These are phyloP conservation scores for Triplophysa tibetana DNA, from an alignment of 2,113 vertebrate species.

Conservation along the genomic window DNA sequence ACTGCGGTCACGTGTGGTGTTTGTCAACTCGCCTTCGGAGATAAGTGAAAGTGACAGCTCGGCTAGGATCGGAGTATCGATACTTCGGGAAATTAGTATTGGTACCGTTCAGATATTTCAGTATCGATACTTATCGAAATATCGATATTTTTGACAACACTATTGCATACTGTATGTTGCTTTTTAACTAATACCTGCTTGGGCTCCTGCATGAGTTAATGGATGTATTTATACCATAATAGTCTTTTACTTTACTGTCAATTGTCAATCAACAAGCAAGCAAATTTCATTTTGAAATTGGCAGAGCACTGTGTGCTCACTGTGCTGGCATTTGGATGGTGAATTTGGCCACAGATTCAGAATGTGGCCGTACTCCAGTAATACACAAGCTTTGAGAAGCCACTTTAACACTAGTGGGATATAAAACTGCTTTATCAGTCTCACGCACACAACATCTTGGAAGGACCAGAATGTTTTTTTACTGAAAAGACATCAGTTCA, in stretches of 20 bases:
- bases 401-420: neutral
- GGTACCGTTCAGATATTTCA: too few relatives aligned
- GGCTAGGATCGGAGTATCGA: too few relatives aligned
- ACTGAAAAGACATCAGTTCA: too few relatives aligned
- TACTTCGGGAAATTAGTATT: too few relatives aligned
- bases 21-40: too few relatives aligned
- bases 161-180: too few relatives aligned
- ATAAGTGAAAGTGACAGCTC: too few relatives aligned
- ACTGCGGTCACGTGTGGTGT: too few relatives aligned
- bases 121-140: too few relatives aligned
- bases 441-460: neutral
- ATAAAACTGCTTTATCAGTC: constrained; percentile 2
- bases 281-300: constrained; percentile 8
- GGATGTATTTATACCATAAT: neutral
- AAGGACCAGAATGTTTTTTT: too few relatives aligned
- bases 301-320: neutral
- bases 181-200: neutral
- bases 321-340: constrained; percentile 1
- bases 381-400: neutral
- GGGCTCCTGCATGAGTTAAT: neutral
- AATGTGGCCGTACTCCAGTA: neutral
- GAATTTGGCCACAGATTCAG: constrained; percentile 5
- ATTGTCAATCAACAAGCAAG: constrained; percentile 14
- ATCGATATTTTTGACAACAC: too few relatives aligned
- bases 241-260: constrained; percentile 7